Percentiles rank a stretch among this genome's conserved stretches.
Conservation (phyloP, 1,140 invertebrate species). For the Potamilus streckersoni region DNA sequence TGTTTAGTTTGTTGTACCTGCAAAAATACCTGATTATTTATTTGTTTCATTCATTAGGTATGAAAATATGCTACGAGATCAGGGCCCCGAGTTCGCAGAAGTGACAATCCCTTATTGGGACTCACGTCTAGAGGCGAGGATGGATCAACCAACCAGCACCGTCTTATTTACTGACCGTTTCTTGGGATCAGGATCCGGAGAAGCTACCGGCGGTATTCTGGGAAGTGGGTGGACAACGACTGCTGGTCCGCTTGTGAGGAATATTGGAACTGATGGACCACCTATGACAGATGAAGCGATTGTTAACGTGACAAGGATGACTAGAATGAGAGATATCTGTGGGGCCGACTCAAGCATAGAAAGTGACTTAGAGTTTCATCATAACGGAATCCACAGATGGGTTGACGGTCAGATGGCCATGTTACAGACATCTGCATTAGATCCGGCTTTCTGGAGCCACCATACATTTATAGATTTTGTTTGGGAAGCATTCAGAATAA, state of each 20-base stretch:
- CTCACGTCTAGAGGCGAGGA: constrained; percentile 56
- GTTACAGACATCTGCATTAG: constrained; percentile 60
- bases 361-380: constrained; percentile 54
- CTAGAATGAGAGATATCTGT: constrained; percentile 27
- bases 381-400: constrained; percentile 53
- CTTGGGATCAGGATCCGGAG: constrained; percentile 65
- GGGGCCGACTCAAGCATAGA: constrained; percentile 30
- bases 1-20: too few relatives aligned
- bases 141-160: constrained; percentile 59
- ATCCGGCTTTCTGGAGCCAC: constrained; percentile 67
- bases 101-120: constrained; percentile 69
- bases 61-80: constrained; percentile 53
- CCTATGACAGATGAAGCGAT: constrained; percentile 29
- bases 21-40: too few relatives aligned
- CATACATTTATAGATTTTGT: constrained; percentile 66
- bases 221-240: constrained; percentile 57
- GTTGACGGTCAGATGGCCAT: constrained; percentile 57
- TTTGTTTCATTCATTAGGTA: constrained; percentile 36
- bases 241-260: constrained; percentile 39
- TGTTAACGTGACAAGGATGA: constrained; percentile 29
- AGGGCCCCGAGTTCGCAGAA: constrained; percentile 34
- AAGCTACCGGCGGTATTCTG: constrained; percentile 43
- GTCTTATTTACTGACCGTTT: constrained; percentile 62
- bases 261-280: constrained; percentile 31
- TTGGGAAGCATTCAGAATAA: constrained; percentile 57